Conservation (phyloP, 2,888 invertebrate species). For the Diadromus collaris region DNA sequence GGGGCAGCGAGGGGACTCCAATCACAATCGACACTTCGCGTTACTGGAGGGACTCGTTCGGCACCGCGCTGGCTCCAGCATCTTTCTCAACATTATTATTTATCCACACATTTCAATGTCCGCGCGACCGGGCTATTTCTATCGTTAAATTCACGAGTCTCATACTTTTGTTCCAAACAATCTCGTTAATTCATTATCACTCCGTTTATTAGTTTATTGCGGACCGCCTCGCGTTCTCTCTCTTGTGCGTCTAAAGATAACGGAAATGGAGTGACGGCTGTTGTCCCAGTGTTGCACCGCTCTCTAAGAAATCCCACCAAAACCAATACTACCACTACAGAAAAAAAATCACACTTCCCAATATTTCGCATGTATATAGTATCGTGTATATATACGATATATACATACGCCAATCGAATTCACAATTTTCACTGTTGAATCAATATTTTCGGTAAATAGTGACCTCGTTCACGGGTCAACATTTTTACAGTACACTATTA, state of each 20-base stretch:
- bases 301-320: constrained; percentile 38
- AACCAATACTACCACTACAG: constrained; percentile 55
- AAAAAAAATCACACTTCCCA: constrained; percentile 5
- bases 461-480: constrained; percentile 27
- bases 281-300: constrained; percentile 60
- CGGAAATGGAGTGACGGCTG: constrained; percentile 67
- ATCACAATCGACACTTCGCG: constrained; percentile 58
- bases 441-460: constrained; percentile 42
- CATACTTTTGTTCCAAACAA: constrained; percentile 24
- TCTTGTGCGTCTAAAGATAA: constrained; percentile 68
- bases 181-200: constrained; percentile 37
- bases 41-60: constrained; percentile 53
- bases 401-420: constrained; percentile 32
- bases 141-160: constrained; percentile 28
- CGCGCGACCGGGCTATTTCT: constrained; percentile 39
- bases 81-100: constrained; percentile 45
- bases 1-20: constrained; percentile 6
- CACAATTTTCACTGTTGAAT: constrained; percentile 55
- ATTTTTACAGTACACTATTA: neutral
- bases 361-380: constrained; percentile 2
- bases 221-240: constrained; percentile 58
- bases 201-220: constrained; percentile 42
- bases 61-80: constrained; percentile 43
- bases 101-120: constrained; percentile 30
- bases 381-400: constrained; percentile 13